Conservation (phyloP, 30 jellyfish, hydroid and myxozoan species). For the Hydractinia symbiolongicarpus region DNA sequence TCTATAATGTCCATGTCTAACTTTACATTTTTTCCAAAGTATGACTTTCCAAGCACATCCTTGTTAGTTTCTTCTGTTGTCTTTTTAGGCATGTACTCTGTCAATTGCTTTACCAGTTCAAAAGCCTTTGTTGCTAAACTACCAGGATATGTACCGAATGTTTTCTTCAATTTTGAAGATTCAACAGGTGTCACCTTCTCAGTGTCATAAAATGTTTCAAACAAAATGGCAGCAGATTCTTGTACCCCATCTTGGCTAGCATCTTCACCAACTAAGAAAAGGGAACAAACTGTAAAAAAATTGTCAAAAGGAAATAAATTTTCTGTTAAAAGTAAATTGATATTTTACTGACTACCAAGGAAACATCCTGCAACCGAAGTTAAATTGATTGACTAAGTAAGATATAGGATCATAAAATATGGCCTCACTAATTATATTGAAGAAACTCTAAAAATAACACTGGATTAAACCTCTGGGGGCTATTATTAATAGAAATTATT, state of each 20-base stretch:
- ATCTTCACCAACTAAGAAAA: constrained; percentile 56
- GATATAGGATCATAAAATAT: too few relatives aligned
- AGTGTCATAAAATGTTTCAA: constrained; percentile 49
- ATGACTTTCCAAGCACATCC: background rate
- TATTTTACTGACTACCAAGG: too few relatives aligned
- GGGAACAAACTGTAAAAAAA: background rate
- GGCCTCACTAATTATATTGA: too few relatives aligned
- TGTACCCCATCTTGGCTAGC: constrained; percentile 54
- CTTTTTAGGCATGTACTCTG: constrained; percentile 39
- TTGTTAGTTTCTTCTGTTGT: constrained; percentile 10
- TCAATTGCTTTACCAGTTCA: constrained; percentile 50
- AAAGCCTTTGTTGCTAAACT: constrained; percentile 51
- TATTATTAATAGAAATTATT: too few relatives aligned
- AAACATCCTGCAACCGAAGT: too few relatives aligned
- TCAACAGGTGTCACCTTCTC: constrained; percentile 49
- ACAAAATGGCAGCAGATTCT: constrained; percentile 68
- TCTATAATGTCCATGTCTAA: constrained; percentile 30
- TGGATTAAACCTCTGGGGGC: too few relatives aligned
- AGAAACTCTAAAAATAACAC: too few relatives aligned
- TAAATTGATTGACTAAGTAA: too few relatives aligned
- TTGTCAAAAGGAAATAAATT: too few relatives aligned
- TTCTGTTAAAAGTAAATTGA: too few relatives aligned
- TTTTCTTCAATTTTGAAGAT: constrained; percentile 41
- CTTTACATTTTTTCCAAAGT: constrained; percentile 65
- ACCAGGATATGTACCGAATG: constrained; percentile 87